These are phyloP conservation scores for Pyrrhosoma nymphula DNA, from an alignment of 2,888 invertebrate species.

Conservation along the genomic window DNA sequence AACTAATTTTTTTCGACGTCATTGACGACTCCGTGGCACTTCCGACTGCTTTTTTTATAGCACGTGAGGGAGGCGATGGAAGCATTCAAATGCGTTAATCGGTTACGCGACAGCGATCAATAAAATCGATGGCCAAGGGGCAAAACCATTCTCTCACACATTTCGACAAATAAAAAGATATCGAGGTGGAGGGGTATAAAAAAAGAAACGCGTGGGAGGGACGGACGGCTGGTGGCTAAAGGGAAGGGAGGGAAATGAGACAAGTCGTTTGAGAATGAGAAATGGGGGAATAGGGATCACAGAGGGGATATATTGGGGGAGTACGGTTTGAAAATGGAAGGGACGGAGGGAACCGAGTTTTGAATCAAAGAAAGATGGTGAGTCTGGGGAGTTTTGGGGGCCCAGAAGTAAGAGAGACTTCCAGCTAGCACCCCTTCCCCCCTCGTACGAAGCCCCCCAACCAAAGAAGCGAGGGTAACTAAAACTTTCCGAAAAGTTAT, in stretches of 20 bases:
- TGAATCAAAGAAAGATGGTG: conserved; percentile 53
- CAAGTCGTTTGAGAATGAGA: conserved; percentile 60
- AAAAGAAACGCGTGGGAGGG: background rate
- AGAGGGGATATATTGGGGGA: conserved; percentile 33
- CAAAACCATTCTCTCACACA: conserved; percentile 33
- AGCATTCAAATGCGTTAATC: conserved; percentile 59
- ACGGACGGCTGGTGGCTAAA: conserved; percentile 8
- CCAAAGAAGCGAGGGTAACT: background rate
- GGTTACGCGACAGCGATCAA: conserved; percentile 33
- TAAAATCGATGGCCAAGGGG: conserved; percentile 43
- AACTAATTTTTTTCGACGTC: background rate
- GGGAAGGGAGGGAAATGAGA: background rate
- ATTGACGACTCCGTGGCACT: background rate
- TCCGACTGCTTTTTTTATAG: background rate
- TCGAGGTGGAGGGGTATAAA: background rate
- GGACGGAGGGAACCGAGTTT: background rate
- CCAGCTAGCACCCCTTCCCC: background rate
- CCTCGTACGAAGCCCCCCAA: background rate
- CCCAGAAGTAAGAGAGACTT: background rate
- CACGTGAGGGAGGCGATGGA: background rate
- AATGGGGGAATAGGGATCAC: conserved; percentile 47
- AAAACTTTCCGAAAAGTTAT: conserved; percentile 61
- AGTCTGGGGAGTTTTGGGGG: background rate
- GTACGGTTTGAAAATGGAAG: background rate
- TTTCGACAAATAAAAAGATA: conserved; percentile 17